Conservation (phyloP, 2,888 invertebrate genomes). For the Hypercompe scribonia region DNA sequence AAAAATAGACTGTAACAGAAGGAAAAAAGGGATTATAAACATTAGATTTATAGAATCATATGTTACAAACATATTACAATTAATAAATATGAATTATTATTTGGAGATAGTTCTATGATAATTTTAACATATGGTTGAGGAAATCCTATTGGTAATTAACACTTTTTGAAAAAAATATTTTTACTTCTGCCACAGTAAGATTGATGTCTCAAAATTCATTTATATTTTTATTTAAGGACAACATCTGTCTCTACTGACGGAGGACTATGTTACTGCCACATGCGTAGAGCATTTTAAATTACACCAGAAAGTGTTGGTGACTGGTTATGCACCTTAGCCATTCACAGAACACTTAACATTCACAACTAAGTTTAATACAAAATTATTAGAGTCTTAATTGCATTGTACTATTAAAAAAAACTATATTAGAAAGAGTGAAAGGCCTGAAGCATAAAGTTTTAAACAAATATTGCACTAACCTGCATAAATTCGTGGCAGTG, state of each 20-base stretch:
- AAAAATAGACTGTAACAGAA: conserved; percentile 91
- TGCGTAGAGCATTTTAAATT: not conserved
- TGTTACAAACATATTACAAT: not conserved
- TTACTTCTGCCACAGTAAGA: too few relatives aligned
- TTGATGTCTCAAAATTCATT: not conserved
- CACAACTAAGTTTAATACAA: too few relatives aligned
- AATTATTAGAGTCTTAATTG: not conserved
- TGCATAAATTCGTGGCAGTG: conserved; percentile 96
- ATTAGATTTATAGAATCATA: not conserved
- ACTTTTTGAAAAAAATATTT: not conserved
- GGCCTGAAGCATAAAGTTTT: not conserved
- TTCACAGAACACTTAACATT: too few relatives aligned
- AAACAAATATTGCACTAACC: conserved; percentile 77
- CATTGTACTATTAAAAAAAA: not conserved
- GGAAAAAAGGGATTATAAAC: conserved; percentile 20
- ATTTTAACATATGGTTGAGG: not conserved
- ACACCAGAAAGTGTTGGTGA: not conserved
- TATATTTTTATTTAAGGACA: not conserved
- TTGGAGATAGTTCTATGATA: not conserved
- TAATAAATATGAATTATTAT: not conserved
- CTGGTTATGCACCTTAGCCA: not conserved
- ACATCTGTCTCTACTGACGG: not conserved
- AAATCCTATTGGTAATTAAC: not conserved
- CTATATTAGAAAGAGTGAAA: not conserved
- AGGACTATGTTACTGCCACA: not conserved